Evolutionary conservation across 1,140 invertebrate species (phyloP).

Genomic region (Marisa cornuarietis): DNA sequence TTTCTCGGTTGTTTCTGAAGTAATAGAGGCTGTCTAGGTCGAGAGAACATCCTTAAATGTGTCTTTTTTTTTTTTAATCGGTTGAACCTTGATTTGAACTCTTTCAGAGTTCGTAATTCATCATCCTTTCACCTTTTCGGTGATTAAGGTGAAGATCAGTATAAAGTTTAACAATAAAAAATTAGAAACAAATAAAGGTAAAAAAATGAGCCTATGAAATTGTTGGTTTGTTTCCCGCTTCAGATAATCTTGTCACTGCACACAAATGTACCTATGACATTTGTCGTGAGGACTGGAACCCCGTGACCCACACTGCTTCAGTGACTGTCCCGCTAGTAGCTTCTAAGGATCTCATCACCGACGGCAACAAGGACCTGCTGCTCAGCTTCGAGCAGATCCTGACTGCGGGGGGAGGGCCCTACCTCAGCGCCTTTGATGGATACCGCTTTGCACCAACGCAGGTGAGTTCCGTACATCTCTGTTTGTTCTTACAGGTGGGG

Average conservation of each 20-base stretch:
- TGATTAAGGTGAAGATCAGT: too few species aligned
- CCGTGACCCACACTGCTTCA: neutral
- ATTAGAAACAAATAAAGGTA: too few species aligned
- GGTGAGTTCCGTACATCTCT: neutral
- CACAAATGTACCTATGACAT: constrained; percentile 4
- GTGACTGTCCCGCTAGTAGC: constrained; percentile 1
- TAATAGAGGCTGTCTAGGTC: too few species aligned
- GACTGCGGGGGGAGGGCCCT: neutral
- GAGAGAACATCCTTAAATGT: too few species aligned
- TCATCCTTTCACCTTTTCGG: too few species aligned
- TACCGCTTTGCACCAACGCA: neutral
- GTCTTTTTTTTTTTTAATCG: too few species aligned
- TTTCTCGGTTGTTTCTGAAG: too few species aligned
- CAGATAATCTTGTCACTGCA: constrained; percentile 2
- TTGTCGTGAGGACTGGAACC: constrained; percentile 9
- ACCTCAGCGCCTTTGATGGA: neutral
- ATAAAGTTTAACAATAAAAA: too few species aligned
- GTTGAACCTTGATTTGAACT: too few species aligned
- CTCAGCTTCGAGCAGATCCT: constrained; percentile 12
- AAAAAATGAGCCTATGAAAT: too few species aligned
- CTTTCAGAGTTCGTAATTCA: too few species aligned
- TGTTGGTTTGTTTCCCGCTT: neutral
- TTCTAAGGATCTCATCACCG: constrained; percentile 4
- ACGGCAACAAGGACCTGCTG: constrained; percentile 19
- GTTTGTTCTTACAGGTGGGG: neutral